These are phyloP conservation scores for Tamias sibiricus DNA, from an alignment of 2,113 vertebrate genomes.

Conservation along the genomic window DNA sequence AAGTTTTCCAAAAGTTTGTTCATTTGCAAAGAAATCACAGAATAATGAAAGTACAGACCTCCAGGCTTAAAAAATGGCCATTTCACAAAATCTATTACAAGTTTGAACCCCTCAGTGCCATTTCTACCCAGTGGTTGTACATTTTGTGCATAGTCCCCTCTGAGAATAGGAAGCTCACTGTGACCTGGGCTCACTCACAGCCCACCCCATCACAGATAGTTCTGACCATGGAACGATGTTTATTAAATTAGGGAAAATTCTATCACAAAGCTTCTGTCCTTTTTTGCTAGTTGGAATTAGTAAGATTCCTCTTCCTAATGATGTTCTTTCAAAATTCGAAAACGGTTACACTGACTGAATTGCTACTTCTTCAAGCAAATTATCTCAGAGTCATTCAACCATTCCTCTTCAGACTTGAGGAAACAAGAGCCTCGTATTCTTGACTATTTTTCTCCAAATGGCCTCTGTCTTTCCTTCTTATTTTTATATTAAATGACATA, in stretches of 20 bases:
- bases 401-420: not conserved
- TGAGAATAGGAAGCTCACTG: not conserved
- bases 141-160: not conserved
- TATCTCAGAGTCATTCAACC: not conserved
- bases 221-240: not conserved
- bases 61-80: not conserved
- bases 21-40: not conserved
- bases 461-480: not conserved
- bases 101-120: not conserved
- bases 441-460: not conserved
- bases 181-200: not conserved
- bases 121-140: not conserved
- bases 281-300: not conserved
- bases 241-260: not conserved
- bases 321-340: constrained; percentile 24
- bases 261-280: not conserved
- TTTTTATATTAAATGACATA: not conserved
- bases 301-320: not conserved
- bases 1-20: not conserved
- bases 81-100: not conserved
- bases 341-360: not conserved
- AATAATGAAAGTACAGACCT: not conserved
- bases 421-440: not conserved
- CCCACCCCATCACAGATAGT: not conserved
- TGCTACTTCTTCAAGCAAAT: not conserved